Base-by-base conservation (phyloP, 2,888 invertebrate species). In the Dicyrtoma fusca region DNA sequence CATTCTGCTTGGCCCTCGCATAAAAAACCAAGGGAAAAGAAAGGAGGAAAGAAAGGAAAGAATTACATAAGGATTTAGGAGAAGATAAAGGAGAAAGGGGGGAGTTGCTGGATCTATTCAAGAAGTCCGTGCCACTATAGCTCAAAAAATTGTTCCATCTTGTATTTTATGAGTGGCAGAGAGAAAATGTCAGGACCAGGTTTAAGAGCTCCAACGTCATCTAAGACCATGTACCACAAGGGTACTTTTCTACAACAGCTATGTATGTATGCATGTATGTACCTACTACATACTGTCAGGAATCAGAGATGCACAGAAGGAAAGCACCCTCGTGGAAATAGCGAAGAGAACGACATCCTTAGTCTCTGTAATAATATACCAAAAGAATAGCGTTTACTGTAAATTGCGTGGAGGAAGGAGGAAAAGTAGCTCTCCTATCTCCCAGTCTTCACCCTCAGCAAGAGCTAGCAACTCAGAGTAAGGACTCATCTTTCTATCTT, bases 121-220 rank as follows among this genome's bases (percentile, higher is more conserved):
- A 14, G 14, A 26, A 25, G 23, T 25, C 59, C 8, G 34, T 34
- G 34, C 34, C 59, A 25, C 23, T 25, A 26, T 23, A 59, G 59
- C 59, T 59, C 59, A 59, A 59, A 59, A 59, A 59, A 34, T 23
- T 59, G 59, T 59, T 59, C 59, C 59, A 59, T 59, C 59, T 59
- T 59, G 59, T 34, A 59, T 59, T 59, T 59, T 59, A 59, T 59
- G 59, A 59, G 59, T 23, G 59, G 14, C 59, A 59, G 59, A 59
- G 53, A n/a, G 59, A 59, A 59, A 59, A 59, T 59, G 59, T 59
- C 59, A 59, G 59, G 49, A 59, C 25, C 59, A 59, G 34, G 34
- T 34, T 34, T 34, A 34, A 34, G 34, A 34, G 8, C 34, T 34
- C 34, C n/a, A n/a, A n/a, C n/a, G n/a, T n/a, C n/a, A n/a, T n/a